phyloP scores from a whole-genome alignment of 2,113 vertebrate genomes.

The Mungos mungo region DNA sequence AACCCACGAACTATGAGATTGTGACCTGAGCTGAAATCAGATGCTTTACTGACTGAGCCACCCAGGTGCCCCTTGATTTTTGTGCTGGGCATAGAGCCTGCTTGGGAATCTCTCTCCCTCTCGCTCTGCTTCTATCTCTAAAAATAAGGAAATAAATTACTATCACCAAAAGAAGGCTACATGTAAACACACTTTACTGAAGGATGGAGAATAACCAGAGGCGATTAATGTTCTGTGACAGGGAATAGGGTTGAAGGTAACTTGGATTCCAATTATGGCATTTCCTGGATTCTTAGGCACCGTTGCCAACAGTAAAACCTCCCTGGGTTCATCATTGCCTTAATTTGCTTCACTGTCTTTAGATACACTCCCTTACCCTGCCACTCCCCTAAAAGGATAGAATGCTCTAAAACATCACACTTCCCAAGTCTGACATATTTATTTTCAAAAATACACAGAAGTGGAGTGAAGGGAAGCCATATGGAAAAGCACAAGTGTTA shows the following conservation, averaged over 20 bases:
- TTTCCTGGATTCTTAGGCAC: neutral
- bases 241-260: neutral
- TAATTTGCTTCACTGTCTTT: neutral
- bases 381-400: neutral
- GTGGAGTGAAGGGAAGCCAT: rapidly evolving
- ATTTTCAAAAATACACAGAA: neutral
- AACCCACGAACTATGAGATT: too few relatives aligned
- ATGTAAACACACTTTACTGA: neutral
- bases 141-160: too few relatives aligned
- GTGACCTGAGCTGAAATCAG: too few relatives aligned
- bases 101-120: too few relatives aligned
- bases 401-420: neutral
- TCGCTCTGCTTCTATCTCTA: too few relatives aligned
- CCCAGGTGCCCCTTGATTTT: too few relatives aligned
- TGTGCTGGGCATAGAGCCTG: too few relatives aligned
- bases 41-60: too few relatives aligned
- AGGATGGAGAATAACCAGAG: neutral
- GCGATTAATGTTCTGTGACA: neutral
- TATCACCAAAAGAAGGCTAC: neutral
- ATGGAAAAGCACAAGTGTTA: neutral
- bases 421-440: neutral
- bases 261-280: neutral
- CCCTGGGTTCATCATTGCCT: neutral
- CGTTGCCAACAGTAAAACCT: neutral
- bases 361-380: neutral